Base-by-base conservation (phyloP, 1,140 invertebrate species). In the Lepidostoma basale region DNA sequence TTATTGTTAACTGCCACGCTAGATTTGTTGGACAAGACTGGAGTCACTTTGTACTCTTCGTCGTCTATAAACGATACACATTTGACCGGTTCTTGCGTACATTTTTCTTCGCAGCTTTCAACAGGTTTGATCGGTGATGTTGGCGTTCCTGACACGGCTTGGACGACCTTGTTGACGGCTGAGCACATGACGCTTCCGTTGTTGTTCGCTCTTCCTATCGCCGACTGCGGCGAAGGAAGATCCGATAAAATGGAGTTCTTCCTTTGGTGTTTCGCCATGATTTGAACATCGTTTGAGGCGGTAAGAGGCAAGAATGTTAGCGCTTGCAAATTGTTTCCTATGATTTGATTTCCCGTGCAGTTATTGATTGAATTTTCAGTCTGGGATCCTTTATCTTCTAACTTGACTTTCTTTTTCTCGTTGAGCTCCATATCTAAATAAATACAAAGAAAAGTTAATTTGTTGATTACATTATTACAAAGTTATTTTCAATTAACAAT, bases 11-110 rank as follows among this genome's bases (percentile, higher is more conserved):
- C 42, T 14, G 49, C 42, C n/a, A n/a, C 16, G 28, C 20, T 63
- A 30, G 60, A 22, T 33, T 42, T 47, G 28, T 28, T 44, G 4
- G 33, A n/a, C 5, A 26, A 26, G 3, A 49, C 18, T 18, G 47
- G 22, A 12, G 45, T 9, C 23, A 36, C 39, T 33, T 40, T 14
- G 3, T 60, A 25, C 16, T 65, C 44, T 23, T 63, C 40, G n/a
- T 72, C 70, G 47, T 72, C 70, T 20, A 72, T 52, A 25, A 69
- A 69, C 3, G 63, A 52, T n/a, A 69, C 67, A 4, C 8, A 67
- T 40, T 63, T 72, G 5, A 52, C 40, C n/a, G 67, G 56, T 10
- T 44, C 49, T 20, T 16, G 26, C 36, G 25, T 33, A 12, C 23
- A n/a, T 25, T 67, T 42, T 40, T 10, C 10, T 12, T 8, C 5